Base-by-base conservation (phyloP, 2,888 invertebrate genomes). In the Eristalinus aeneus region DNA sequence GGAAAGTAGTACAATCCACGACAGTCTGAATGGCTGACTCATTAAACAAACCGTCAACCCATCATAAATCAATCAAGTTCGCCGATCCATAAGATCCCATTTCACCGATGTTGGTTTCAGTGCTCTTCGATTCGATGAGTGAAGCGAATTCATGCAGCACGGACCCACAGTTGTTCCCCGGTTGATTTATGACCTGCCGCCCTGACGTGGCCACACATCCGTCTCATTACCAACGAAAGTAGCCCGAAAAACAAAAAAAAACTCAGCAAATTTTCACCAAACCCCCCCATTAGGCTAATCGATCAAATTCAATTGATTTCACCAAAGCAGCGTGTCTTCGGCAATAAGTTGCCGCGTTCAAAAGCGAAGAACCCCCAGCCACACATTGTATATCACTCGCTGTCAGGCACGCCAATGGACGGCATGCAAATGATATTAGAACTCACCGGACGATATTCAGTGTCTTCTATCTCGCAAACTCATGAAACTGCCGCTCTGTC, bases 401-500 rank as follows among this genome's bases (percentile, higher is more conserved):
- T 16, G 46, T 46, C 46, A 46, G 8, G 16, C 16, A 16, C 46
- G 46, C 46, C 16, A 46, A 31, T 60, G 46, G 46, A 46, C n/a
- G 46, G 46, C 16, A 75, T 81, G 73, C 36, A 76, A 71, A 76
- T 71, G 16, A 54, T 65, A 34, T 11, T 64, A 64, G 65, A 74
- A 69, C 65, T 10, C 20, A 32, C 12, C 27, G 27, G 61, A 63
- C 64, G 65, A 63, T 69, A 16, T 34, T 22, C 34, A 69, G 61
- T 31, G 53, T 56, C 9, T 32, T 54, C 12, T 22, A 34, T 71
- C 32, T n/a, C 27, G 16, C 46, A 16, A 46, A 46, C 46, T 46
- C 46, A 67, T 34, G 61, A 53, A 27, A 54, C 76, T n/a, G 68
- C 76, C 61, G 53, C 34, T 61, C 54, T 54, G 53, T 61, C 46